A percentile compares a stretch with the other conserved stretches of the same genome.
Evolutionary conservation across 2,888 invertebrate species (phyloP).

Genomic region (Drosophila mettleri): DNA sequence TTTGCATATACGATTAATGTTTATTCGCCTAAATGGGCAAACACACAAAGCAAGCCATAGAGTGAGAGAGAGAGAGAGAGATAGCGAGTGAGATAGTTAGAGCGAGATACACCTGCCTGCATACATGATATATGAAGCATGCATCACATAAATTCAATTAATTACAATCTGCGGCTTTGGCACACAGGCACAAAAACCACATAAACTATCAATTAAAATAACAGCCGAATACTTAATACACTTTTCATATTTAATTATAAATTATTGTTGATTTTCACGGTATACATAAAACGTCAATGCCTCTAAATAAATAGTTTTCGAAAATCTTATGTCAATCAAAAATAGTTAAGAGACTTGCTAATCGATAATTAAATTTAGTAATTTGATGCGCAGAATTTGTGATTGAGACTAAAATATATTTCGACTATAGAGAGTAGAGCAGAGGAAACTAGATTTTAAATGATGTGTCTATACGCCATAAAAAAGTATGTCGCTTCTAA

Average conservation of each 20-base stretch:
- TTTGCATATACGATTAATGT: slow-evolving; percentile 55
- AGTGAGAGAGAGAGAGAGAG: background rate
- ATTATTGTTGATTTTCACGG: no score
- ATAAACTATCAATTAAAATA: slow-evolving; percentile 1
- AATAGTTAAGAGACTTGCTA: no score
- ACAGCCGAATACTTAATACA: slow-evolving; percentile 8
- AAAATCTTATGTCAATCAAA: no score
- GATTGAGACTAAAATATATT: no score
- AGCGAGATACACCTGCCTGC: background rate
- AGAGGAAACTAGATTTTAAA: no score
- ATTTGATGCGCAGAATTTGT: no score
- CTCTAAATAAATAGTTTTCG: no score
- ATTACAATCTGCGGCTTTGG: slow-evolving; percentile 63
- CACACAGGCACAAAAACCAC: slow-evolving; percentile 12
- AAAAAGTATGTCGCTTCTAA: no score
- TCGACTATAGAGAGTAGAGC: no score
- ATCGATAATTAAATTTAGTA: no score
- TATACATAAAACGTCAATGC: no score
- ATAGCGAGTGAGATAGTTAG: background rate
- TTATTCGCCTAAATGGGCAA: slow-evolving; percentile 19
- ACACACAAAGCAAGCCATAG: slow-evolving; percentile 18
- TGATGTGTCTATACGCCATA: no score
- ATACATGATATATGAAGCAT: slow-evolving; percentile 25
- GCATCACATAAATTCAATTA: slow-evolving; percentile 61
- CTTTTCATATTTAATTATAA: background rate